These are phyloP conservation scores for Unio delphinus DNA, from an alignment of 2,888 invertebrate genomes.

Conservation along the genomic window DNA sequence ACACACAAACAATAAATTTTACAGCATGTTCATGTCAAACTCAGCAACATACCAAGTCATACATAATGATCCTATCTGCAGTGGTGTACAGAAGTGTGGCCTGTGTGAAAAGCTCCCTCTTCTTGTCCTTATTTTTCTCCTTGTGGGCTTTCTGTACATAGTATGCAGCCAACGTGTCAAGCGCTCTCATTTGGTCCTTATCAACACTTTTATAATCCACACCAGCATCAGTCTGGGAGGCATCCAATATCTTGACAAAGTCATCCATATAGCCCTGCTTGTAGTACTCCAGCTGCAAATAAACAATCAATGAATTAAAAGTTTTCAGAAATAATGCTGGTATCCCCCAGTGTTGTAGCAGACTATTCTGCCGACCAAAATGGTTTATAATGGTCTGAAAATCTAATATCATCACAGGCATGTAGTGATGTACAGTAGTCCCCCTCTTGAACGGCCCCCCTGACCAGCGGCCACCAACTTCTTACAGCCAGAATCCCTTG, in stretches of 20 bases:
- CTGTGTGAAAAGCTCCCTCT: slow-evolving; percentile 87
- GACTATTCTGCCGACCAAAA: background rate
- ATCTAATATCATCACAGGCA: too few relatives aligned
- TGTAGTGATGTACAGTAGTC: too few relatives aligned
- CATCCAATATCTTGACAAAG: slow-evolving; percentile 94
- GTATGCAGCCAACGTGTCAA: slow-evolving; percentile 98
- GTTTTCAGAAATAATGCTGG: background rate
- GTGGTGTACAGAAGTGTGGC: slow-evolving; percentile 98
- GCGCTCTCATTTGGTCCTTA: slow-evolving; percentile 96
- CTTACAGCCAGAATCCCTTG: too few relatives aligned
- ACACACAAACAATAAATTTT: too few relatives aligned
- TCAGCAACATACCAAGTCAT: slow-evolving; percentile 84
- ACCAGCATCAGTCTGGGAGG: slow-evolving; percentile 78
- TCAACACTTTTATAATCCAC: slow-evolving; percentile 82
- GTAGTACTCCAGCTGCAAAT: slow-evolving; percentile 91
- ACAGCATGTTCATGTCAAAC: too few relatives aligned
- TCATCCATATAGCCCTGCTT: slow-evolving; percentile 93
- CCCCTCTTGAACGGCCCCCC: too few relatives aligned
- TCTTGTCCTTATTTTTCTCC: slow-evolving; percentile 95
- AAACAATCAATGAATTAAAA: background rate
- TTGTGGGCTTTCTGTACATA: slow-evolving; percentile 90
- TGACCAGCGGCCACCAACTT: too few relatives aligned
- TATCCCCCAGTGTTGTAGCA: too few relatives aligned
- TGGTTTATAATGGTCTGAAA: background rate
- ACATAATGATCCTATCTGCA: slow-evolving; percentile 99